Conservation (phyloP, 2,113 vertebrate genomes). For the Plotosus lineatus region DNA sequence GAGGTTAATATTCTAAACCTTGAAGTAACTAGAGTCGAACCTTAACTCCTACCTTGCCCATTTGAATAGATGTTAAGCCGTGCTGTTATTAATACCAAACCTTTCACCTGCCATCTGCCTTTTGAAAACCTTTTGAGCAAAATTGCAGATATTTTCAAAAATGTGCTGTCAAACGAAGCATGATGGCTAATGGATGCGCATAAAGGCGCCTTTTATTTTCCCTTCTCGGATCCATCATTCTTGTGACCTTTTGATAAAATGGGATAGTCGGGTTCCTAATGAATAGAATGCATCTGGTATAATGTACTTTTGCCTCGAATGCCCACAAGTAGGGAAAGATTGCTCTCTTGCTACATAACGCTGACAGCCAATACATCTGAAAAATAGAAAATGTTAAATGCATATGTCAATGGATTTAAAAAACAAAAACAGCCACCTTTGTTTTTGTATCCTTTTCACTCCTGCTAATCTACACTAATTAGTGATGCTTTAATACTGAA, state of each 20-base stretch:
- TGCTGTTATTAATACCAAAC: background rate
- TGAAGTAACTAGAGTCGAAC: background rate
- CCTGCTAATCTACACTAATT: background rate
- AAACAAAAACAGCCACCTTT: background rate
- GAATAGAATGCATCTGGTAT: constrained; percentile 13
- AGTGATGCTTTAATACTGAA: background rate
- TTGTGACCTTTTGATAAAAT: constrained; percentile 28
- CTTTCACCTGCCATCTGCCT: background rate
- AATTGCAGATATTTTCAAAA: background rate
- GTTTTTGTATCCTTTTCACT: background rate
- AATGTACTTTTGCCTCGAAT: constrained; percentile 3
- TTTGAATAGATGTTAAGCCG: background rate
- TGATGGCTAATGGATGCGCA: constrained; percentile 16
- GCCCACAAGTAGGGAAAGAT: constrained; percentile 1
- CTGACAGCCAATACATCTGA: background rate
- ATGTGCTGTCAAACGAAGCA: constrained; percentile 7
- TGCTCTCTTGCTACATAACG: background rate
- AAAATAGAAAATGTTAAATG: background rate
- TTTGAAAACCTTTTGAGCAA: background rate
- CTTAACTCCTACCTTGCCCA: background rate
- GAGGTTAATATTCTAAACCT: background rate
- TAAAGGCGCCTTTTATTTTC: constrained; percentile 15
- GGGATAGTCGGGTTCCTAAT: constrained; percentile 10
- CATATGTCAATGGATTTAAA: background rate
- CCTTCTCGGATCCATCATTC: background rate